Evolutionary conservation across 2,797 vertebrate genomes (phyloP), one percentile per base, ranked within the genome.

Genomic region (Myotis pilosus): DNA sequence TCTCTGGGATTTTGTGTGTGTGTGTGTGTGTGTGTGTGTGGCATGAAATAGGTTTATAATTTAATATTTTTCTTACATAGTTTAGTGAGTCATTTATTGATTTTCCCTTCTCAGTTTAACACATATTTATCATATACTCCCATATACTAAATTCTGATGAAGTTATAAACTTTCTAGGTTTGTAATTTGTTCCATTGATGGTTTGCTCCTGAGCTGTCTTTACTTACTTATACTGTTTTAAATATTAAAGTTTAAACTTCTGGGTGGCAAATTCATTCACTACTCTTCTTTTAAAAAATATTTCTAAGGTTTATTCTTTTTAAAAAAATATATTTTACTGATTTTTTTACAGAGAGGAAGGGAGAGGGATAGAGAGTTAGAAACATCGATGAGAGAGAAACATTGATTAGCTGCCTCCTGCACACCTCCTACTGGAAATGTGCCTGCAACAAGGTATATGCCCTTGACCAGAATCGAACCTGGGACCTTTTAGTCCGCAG

Each of bases 201-300:
- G 15, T 72, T 93, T 93, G 95, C 19, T 86, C 22, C 68, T 94
- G 51, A 83, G 38, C 33, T 92, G 33, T 81, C 60, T 76, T 83
- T 62, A 74, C 72, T 80, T 86, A 62, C 57, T 85, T 69, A 86
- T 41, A 91, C 6, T 84, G 36, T 75, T 81, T 87, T 62, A 33
- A 78, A 51, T 85, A 69, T 55, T 87, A 81, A 85, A 92, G n/a
- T 87, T 92, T 91, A 92, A 57, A 71, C 83, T 89, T 94, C 49
- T 94, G n/a, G 12, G 15, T 72, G n/a, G 30, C 36, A 93, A 28
- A 79, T 8, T 87, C 23, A 44, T 69, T 64, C 49, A 47, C 20
- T 75, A 62, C 10, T 93, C 20, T 80, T 87, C 16, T 92, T 87
- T 83, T 5, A 47, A 76, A 36, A 68, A 68, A 44, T 33, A 20